Conservation (phyloP, 2,797 vertebrate species). For the Danio kyathit region DNA sequence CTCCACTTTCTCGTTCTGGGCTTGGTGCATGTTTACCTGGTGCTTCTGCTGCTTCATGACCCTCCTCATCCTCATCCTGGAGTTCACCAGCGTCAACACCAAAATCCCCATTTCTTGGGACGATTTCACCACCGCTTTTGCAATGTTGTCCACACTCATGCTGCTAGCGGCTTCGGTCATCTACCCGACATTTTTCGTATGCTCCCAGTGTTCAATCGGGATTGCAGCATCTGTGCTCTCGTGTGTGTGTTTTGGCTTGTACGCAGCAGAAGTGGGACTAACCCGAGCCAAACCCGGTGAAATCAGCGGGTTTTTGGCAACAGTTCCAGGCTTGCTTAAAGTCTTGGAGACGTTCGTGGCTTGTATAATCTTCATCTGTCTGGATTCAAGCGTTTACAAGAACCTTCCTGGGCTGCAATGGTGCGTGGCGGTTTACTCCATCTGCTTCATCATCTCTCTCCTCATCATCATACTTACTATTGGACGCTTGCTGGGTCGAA, state of each 20-base stretch:
- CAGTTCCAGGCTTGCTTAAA: conserved; percentile 86
- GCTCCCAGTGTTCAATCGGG: conserved; percentile 31
- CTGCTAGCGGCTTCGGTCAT: conserved; percentile 83
- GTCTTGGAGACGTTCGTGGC: conserved; percentile 87
- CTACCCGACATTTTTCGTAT: conserved; percentile 73
- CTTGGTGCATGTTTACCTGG: conserved; percentile 92
- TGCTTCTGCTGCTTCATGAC: conserved; percentile 84
- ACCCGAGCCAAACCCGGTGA: conserved; percentile 81
- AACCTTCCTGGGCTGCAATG: conserved; percentile 68
- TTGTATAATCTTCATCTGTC: conserved; percentile 85
- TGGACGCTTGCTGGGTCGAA: conserved; percentile 69
- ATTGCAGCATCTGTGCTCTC: conserved; percentile 79
- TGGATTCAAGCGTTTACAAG: conserved; percentile 54
- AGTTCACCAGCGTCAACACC: conserved; percentile 76
- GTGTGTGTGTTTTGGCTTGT: conserved; percentile 82
- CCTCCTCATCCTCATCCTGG: conserved; percentile 81
- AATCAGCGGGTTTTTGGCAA: conserved; percentile 86
- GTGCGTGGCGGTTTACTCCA: conserved; percentile 87
- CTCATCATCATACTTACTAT: conserved; percentile 83
- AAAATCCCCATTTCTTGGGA: conserved; percentile 86
- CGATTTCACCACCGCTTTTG: conserved; percentile 86
- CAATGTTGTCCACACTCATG: conserved; percentile 82
- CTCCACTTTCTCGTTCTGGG: conserved; percentile 63
- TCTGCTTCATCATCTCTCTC: conserved; percentile 86
- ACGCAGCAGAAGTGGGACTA: conserved; percentile 81